Base-by-base conservation (phyloP, 92 coral and sea anemone species). In the Porites divaricata region DNA sequence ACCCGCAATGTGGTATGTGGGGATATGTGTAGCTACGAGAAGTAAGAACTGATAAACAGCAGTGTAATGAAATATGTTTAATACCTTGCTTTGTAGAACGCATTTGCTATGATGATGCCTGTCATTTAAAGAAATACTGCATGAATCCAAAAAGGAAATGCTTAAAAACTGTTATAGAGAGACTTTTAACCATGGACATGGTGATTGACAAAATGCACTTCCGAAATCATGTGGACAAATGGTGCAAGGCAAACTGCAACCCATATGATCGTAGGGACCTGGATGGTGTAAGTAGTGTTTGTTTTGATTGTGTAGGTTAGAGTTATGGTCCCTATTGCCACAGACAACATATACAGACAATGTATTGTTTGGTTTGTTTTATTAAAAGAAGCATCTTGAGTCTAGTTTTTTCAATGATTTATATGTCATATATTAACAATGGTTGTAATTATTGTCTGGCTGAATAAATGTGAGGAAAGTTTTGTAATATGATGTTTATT, bases 231-330 rank as follows among this genome's bases (percentile, higher is more conserved):
- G 75, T 84, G 49, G 88, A 84, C 77, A 48, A 21, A 8, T 84
- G 88, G 84, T 76, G 88, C 84, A 84, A 75, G 71, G 25, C 58
- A 10, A 75, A 84, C 22, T 84, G 88, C 67, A 84, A 84, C 64
- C 88, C 88, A 52, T 58, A 57, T 58, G 73, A 69, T 69, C 73
- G 73, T 21, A 24, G 41, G 1, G 73, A 69, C 54, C 53, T 69
- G 21, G 54, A 24, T 69, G 73, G 73, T 23, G 73, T 26, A 69
- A 69, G 73, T 69, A 25, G 17, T n/a, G 7, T 69, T 28, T 28
- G 41, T 28, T 28, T 28, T 28, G 41, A 28, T 28, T 28, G 41
- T 24, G 14, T 68, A 10, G 7, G 26, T 69, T 26, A 26, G 16
- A 25, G 41, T 45, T 66, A 66, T 23, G 1, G 13, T 2, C 21